Evolutionary conservation across 1,140 invertebrate genomes (phyloP), one percentile per base, ranked within the genome.

Genomic region (Steinernema feltiae): DNA sequence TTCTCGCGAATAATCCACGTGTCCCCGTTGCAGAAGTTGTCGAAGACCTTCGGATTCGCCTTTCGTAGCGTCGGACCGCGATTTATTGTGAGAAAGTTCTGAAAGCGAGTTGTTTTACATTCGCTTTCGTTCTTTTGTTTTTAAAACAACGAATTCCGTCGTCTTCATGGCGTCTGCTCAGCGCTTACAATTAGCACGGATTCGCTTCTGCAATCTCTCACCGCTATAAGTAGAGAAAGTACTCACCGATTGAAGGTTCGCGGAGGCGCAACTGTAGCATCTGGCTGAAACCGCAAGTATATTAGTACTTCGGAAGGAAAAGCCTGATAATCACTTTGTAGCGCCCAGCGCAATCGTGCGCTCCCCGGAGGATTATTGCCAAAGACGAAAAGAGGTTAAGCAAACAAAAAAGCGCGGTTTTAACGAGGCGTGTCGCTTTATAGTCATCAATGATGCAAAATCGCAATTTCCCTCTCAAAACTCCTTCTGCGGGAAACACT

Each of bases 251-350:
- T 76, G 70, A 81, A 81, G 82, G 41, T 81, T 82, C 32, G 78
- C 69, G 1, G 80, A 81, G 32, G 80, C 80, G 72, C 80, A 81
- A 31, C 78, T 80, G 79, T 74, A 81, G 70, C 80, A 81, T 31
- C 72, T 78, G 30, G 32, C 80, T 81, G 32, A 48, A 82, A 82
- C 29, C 78, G 74, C 21, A 29, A n/a, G 21, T 74, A 76, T 76
- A 21, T 73, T 30, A 76, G n/a, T 35, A 32, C 31, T 3, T 24
- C 21, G 17, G 48, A 30, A 15, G 46, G 21, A 30, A 53, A 21
- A 32, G 48, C 71, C n/a, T n/a, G n/a, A n/a, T n/a, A n/a, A n/a
- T n/a, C n/a, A n/a, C 30, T 74, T 46, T n/a, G 41, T 46, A 46
- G 41, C n/a, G n/a, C n/a, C n/a, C n/a, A n/a, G n/a, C n/a, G n/a